Conservation (phyloP, 2,113 vertebrate species). For the Otis tarda region DNA sequence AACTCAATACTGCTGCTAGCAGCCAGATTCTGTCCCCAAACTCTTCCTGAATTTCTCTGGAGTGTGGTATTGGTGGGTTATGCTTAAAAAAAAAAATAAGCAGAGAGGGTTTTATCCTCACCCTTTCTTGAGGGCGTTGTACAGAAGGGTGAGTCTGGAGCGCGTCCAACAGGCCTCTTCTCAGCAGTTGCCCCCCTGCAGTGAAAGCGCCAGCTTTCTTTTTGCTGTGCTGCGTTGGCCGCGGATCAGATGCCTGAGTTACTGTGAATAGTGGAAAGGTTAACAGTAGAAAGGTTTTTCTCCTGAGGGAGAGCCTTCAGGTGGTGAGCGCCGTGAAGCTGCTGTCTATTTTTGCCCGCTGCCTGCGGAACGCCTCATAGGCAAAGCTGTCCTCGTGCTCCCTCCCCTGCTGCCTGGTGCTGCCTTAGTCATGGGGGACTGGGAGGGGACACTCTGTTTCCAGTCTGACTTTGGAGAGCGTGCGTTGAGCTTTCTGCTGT, state of each 20-base stretch:
- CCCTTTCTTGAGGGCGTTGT: not conserved
- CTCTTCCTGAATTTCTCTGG: not conserved
- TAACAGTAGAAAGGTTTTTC: not conserved
- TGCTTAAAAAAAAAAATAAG: not conserved
- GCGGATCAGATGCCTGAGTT: accelerated
- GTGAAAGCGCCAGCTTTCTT: not conserved
- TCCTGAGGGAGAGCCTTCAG: not conserved
- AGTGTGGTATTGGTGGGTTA: not conserved
- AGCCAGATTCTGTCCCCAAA: not conserved
- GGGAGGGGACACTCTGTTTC: not conserved
- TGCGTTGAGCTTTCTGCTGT: not conserved
- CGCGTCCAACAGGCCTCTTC: not conserved
- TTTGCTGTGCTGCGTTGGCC: not conserved
- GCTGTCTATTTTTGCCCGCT: not conserved
- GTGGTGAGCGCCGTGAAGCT: not conserved
- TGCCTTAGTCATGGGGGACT: not conserved
- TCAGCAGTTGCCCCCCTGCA: not conserved
- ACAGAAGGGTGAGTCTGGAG: not conserved
- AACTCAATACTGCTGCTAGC: not conserved
- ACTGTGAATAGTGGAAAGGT: not conserved
- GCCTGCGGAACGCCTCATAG: not conserved
- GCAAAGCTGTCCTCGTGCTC: not conserved
- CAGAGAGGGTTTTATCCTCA: not conserved
- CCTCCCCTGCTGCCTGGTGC: not conserved
- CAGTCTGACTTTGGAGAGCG: not conserved